phyloP scores from a whole-genome alignment of 2,797 vertebrate species.

The Gambelia wislizenii region DNA sequence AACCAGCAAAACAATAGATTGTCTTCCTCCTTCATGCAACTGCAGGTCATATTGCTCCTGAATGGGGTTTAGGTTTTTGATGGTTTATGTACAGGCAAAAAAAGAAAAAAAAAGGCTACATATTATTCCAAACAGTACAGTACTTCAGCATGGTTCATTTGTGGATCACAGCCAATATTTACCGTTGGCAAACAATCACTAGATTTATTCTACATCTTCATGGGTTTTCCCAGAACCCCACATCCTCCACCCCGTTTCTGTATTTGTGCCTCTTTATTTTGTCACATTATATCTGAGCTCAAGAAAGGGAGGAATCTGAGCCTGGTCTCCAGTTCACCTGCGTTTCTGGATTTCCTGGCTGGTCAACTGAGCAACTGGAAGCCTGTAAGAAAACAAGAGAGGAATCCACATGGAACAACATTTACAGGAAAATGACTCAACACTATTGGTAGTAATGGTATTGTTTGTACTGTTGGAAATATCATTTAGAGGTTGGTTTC shows the following conservation, averaged over 20 bases:
- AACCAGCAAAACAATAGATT: too few species aligned
- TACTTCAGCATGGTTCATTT: too few species aligned
- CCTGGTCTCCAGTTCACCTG: not conserved
- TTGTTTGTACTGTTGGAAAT: not conserved
- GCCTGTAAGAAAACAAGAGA: not conserved
- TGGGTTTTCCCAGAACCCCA: not conserved
- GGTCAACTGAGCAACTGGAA: not conserved
- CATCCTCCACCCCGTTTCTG: slow-evolving; percentile 30
- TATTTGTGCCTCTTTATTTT: slow-evolving; percentile 37
- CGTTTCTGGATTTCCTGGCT: not conserved
- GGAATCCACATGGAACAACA: not conserved
- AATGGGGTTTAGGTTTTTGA: too few species aligned
- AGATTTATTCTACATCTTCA: not conserved
- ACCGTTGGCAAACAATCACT: slow-evolving; percentile 56
- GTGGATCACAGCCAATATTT: not conserved
- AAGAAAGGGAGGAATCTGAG: not conserved
- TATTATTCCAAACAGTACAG: too few species aligned
- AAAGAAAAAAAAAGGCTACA: too few species aligned
- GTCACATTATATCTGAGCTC: slow-evolving; percentile 37
- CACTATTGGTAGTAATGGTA: too few species aligned
- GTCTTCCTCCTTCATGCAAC: not conserved
- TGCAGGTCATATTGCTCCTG: not conserved
- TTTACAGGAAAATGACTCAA: not conserved
- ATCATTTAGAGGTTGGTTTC: not conserved
- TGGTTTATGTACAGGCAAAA: not conserved